Base-by-base conservation (phyloP, 2,113 vertebrate species). In the Ictalurus punctatus region DNA sequence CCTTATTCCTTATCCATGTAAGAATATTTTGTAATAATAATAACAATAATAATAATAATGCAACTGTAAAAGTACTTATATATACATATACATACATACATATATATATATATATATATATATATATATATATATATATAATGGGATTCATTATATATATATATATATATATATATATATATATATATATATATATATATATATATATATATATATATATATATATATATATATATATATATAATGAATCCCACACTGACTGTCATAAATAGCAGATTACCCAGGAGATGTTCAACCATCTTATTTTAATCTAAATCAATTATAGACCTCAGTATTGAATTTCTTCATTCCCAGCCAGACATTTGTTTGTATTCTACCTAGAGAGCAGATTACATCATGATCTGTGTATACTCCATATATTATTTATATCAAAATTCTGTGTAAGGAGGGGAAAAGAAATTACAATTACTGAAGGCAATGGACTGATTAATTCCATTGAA, bases 401-500 rank as follows among this genome's bases (percentile, higher is more conserved):
- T 90, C 88, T 91, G 88, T 91, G 88, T 92, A 92, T 87, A 89
- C 81, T 91, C 86, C 79, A 88, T 92, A 87, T 90, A 90, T 91
- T 91, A 91, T 92, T 92, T 88, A 91, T 84, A 87, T 90, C 34
- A 80, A 71, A 91, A 90, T 90, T 90, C 81, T 87, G 81, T 89
- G 65, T 80, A 21, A 0, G 23, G 23, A 2, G 3, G 34, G 23
- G 12, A 2, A 1, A 81, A 80, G 84, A 87, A 90, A 87, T 90
- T 90, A 92, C 90, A 92, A 92, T 92, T 90, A 92, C 71, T 34
- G 79, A 86, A 90, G 85, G 88, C 92, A 91, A 44, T 89, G 88
- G 83, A 90, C 90, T 91, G 89, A 91, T 91, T 91, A 92, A 91
- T 92, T 91, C 89, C 74, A 90, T 92, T 87, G 90, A 90, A 90